Percentiles rank a stretch among this genome's conserved stretches.
Evolutionary conservation across 2,888 invertebrate genomes (phyloP).

Genomic region (Apoda limacodes): DNA sequence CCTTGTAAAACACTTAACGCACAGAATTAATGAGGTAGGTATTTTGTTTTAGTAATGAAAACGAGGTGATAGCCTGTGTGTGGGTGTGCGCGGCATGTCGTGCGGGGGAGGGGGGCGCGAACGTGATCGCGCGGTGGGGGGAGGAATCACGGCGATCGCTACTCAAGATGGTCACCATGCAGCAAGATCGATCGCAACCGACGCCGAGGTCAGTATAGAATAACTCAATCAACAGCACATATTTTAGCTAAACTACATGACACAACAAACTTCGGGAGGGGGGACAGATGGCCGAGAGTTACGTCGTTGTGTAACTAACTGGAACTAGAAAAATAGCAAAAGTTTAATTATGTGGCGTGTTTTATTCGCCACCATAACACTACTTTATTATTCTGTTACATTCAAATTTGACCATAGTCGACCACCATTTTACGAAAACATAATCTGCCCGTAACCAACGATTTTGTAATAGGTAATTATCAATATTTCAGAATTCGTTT

Average conservation of each 20-base stretch:
- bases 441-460: no score
- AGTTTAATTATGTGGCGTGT: no score
- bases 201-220: constrained; percentile 31
- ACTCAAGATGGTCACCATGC: constrained; percentile 37
- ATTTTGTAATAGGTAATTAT: neutral
- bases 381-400: no score
- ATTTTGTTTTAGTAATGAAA: constrained; percentile 27
- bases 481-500: constrained; percentile 37
- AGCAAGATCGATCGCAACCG: constrained; percentile 26
- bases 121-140: constrained; percentile 32
- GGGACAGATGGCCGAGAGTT: no score
- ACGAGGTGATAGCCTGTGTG: constrained; percentile 37
- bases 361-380: no score
- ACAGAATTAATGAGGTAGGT: neutral
- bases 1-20: neutral
- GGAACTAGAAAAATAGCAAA: no score
- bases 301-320: no score
- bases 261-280: no score
- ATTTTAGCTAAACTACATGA: no score
- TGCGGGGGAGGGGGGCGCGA: constrained; percentile 14
- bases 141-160: constrained; percentile 31
- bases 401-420: no score
- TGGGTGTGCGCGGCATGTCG: constrained; percentile 46
- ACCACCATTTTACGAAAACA: no score
- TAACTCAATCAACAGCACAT: no score